Conservation (phyloP, 2,888 invertebrate genomes). For the Crossocerus cetratus region DNA sequence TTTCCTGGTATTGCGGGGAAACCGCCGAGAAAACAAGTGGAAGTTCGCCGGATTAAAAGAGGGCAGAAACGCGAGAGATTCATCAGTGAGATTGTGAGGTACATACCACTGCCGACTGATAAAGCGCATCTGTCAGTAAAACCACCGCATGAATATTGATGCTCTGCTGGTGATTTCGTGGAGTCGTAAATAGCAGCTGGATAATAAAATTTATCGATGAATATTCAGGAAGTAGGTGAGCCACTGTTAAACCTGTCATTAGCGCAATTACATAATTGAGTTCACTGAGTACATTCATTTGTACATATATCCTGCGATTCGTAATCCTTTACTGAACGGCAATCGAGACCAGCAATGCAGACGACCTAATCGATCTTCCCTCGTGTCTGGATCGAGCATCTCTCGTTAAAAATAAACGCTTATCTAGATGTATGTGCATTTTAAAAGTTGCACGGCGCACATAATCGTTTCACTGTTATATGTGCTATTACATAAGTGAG, state of each 20-base stretch:
- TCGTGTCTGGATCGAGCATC: neutral
- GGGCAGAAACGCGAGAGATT: too few species aligned
- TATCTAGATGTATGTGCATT: constrained; percentile 17
- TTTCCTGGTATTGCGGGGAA: too few species aligned
- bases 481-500: constrained; percentile 27
- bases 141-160: neutral
- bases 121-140: neutral
- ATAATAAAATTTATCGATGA: neutral
- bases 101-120: neutral
- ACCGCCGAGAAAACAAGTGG: too few species aligned
- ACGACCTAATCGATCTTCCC: too few species aligned
- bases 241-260: neutral
- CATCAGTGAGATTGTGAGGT: too few species aligned
- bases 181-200: neutral
- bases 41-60: too few species aligned
- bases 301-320: neutral
- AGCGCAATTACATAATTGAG: neutral
- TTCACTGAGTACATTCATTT: neutral
- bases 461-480: constrained; percentile 13
- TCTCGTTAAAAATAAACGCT: constrained; percentile 1
- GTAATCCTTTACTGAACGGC: too few species aligned
- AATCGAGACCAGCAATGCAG: too few species aligned
- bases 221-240: neutral
- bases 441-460: neutral
- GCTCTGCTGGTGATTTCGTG: neutral